These are phyloP conservation scores for Deroplatys truncata DNA, from an alignment of 2,888 invertebrate genomes.

Conservation along the genomic window DNA sequence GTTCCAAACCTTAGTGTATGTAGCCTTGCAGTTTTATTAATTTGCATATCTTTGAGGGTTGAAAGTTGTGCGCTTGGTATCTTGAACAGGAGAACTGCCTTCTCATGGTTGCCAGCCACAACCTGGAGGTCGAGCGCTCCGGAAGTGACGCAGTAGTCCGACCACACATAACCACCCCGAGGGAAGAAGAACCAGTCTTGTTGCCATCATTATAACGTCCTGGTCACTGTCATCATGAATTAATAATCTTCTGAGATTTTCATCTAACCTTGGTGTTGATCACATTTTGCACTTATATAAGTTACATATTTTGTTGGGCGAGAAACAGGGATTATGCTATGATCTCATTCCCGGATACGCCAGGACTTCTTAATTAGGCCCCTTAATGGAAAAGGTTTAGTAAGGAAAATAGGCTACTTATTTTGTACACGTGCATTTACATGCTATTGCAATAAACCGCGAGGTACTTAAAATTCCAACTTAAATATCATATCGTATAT, in stretches of 20 bases:
- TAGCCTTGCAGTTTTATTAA: too few species aligned
- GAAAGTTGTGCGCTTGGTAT: too few species aligned
- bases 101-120: neutral
- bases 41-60: too few species aligned
- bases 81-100: neutral
- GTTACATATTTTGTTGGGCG: neutral
- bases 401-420: too few species aligned
- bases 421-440: too few species aligned
- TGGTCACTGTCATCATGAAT: neutral
- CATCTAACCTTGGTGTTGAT: neutral
- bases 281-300: neutral
- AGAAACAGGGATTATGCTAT: neutral
- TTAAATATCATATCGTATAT: too few species aligned
- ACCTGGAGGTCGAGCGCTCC: conserved; percentile 1
- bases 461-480: too few species aligned
- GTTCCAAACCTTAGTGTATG: too few species aligned
- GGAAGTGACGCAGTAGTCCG: conserved; percentile 11
- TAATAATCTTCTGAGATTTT: neutral
- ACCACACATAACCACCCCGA: neutral
- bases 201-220: neutral
- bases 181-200: neutral
- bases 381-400: too few species aligned
- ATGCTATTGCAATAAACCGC: too few species aligned
- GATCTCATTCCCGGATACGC: too few species aligned
- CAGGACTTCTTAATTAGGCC: too few species aligned